A percentile compares a stretch with the other conserved stretches of the same genome.
phyloP scores from a whole-genome alignment of 1,140 invertebrate species.

The Anagrus nilaparvatae region DNA sequence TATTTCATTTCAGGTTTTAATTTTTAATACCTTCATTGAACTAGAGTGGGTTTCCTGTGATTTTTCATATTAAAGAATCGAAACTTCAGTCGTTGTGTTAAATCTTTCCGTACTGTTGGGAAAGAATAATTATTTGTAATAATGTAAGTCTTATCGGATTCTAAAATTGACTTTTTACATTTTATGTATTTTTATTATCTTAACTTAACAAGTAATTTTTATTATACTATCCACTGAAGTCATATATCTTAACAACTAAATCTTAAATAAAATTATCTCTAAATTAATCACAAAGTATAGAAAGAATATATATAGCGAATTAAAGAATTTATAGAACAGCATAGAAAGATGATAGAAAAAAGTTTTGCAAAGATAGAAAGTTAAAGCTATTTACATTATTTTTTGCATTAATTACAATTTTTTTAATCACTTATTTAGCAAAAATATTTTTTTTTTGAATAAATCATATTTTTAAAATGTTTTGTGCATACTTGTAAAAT shows the following conservation, averaged over 20 bases:
- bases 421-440: constrained; percentile 1
- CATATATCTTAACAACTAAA: not conserved
- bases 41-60: constrained; percentile 73
- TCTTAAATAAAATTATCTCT: constrained; percentile 2
- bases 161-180: no score
- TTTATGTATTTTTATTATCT: no score
- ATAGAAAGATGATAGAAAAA: constrained; percentile 1
- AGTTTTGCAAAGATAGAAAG: not conserved
- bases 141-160: no score
- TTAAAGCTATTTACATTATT: no score
- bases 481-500: no score
- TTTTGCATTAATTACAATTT: not conserved
- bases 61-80: constrained; percentile 89
- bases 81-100: constrained; percentile 83
- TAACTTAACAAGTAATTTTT: not conserved
- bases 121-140: constrained; percentile 37
- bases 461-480: no score
- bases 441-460: no score
- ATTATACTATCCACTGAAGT: constrained; percentile 1
- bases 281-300: no score
- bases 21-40: constrained; percentile 66
- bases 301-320: no score
- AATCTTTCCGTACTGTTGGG: constrained; percentile 82
- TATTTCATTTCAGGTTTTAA: no score
- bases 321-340: not conserved